Base-by-base conservation (phyloP, 2,888 invertebrate genomes). In the Cryptosula pallasiana region DNA sequence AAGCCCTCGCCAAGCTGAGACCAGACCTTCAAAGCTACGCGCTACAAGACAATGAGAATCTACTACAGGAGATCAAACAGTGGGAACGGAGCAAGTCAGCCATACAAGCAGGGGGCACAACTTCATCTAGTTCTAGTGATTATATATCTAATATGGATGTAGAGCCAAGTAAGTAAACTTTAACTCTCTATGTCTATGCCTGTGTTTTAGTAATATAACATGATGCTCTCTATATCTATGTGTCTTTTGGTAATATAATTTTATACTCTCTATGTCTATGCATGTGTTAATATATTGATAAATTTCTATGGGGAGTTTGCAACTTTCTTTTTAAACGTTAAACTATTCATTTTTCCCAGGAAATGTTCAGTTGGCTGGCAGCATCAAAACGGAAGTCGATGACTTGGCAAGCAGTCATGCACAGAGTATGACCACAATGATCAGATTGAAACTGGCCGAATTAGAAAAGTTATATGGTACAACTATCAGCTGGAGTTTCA, bases 11-110 rank as follows among this genome's bases (percentile, higher is more conserved):
- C 3, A 55, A 9, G 16, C 73, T 81, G n/a, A 78, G 80, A 0
- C 73, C 75, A 32, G 83, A 84, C 72, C 78, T 86, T 27, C 78
- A 79, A 73, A 78, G 79, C 32, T 78, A 79, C 71, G 84, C 86
- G 0, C 76, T 77, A 29, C 77, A 79, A 35, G 85, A 86, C 77
- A 86, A 86, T 76, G 75, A 77, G 36, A 74, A 75, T 45, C 84
- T 86, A 74, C 74, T 73, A 32, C 77, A 77, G 55, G 85, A 85
- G 75, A 78, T 84, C 32, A 79, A 78, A 13, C 78, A 81, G n/a
- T 86, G 86, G 86, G 85, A 85, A 75, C 27, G 3, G 2, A 13
- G 9, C 1, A 63, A 32, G 32, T 45, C 45, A 45, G 45, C 45
- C 45, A 45, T 45, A 5, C 20, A 13, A 5, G 20, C 45, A 5